Percentiles rank a stretch among this genome's conserved stretches.
Conservation (phyloP, 2,113 vertebrate genomes). For the Microtus richardsoni region DNA sequence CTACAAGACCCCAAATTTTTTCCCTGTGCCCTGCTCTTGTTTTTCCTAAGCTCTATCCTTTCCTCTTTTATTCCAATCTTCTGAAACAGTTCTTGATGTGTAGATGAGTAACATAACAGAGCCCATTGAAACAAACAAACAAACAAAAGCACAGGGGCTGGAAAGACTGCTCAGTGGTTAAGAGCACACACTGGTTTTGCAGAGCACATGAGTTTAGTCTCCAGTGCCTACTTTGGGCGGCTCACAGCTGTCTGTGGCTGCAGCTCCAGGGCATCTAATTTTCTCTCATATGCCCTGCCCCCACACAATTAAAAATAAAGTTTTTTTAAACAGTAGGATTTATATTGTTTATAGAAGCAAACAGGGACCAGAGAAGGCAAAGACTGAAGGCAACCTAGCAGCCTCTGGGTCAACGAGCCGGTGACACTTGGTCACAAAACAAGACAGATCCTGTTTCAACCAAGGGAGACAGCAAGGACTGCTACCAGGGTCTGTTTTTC, state of each 20-base stretch:
- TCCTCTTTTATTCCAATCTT: not conserved
- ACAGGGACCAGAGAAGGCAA: not conserved
- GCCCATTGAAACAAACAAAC: not conserved
- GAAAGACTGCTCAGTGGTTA: not conserved
- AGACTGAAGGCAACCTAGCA: not conserved
- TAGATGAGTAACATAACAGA: not conserved
- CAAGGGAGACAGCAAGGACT: not conserved
- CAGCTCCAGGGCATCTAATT: not conserved
- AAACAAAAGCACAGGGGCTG: not conserved
- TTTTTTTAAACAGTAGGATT: not conserved
- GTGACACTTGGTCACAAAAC: not conserved
- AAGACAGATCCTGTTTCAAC: not conserved
- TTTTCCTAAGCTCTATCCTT: not conserved
- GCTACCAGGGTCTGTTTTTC: not conserved
- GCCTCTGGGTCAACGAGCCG: accelerated
- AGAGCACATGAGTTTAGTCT: not conserved
- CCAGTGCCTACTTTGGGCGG: not conserved
- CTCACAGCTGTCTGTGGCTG: not conserved
- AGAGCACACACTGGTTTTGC: not conserved
- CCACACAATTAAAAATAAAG: not conserved
- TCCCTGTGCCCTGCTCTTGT: too few species aligned
- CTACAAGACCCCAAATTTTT: too few species aligned
- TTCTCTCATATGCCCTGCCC: not conserved
- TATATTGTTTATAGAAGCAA: not conserved
- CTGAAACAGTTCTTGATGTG: not conserved